Evolutionary conservation across 1,140 invertebrate genomes (phyloP).

Genomic region (Asobara japonica): DNA sequence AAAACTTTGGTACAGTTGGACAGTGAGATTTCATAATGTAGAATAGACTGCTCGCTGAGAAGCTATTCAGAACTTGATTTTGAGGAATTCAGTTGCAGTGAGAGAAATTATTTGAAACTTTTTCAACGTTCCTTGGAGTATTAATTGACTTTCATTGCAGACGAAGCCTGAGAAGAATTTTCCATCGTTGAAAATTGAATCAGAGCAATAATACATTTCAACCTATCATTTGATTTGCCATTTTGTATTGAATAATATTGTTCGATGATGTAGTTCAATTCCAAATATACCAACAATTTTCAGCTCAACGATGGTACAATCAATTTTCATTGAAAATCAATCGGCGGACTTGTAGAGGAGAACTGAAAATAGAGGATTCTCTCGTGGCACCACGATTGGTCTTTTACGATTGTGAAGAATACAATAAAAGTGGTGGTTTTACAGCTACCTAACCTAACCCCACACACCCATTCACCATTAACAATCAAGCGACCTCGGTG

Average conservation of each 20-base stretch:
- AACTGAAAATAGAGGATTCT: neutral
- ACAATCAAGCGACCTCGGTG: conserved; percentile 16
- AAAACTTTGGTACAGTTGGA: neutral
- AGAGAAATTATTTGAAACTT: neutral
- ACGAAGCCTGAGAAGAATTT: no score
- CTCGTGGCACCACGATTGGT: conserved; percentile 1
- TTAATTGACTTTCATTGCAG: no score
- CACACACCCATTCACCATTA: neutral
- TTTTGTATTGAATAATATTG: neutral
- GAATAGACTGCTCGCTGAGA: neutral
- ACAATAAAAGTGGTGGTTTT: conserved; percentile 45
- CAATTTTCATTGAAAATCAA: neutral
- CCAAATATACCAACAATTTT: neutral
- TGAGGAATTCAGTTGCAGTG: neutral
- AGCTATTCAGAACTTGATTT: neutral
- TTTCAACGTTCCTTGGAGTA: no score
- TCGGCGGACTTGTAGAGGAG: neutral
- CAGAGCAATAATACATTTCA: no score
- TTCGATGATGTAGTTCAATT: neutral
- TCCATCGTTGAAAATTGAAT: no score
- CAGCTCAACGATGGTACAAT: neutral
- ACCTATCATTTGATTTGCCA: no score
- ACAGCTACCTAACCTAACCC: conserved; percentile 39
- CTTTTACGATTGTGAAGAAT: conserved; percentile 33
- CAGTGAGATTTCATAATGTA: neutral